Conservation (phyloP, 2,888 invertebrate species). For the Endomychus coccineus region DNA sequence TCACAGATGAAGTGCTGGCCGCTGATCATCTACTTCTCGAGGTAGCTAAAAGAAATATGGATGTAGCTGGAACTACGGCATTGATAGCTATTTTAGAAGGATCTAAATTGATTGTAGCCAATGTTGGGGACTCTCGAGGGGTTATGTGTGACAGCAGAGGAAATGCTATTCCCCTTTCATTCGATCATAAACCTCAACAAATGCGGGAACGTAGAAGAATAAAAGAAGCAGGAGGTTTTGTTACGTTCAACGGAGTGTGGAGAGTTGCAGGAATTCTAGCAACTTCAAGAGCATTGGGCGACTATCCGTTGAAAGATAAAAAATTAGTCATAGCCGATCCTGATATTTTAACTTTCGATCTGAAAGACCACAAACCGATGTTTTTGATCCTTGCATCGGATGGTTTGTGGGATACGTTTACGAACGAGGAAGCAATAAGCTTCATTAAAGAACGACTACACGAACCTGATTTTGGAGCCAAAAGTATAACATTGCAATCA, state of each 20-base stretch:
- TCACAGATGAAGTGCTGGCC: constrained; percentile 81
- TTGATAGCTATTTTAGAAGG: constrained; percentile 81
- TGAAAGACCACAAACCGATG: constrained; percentile 76
- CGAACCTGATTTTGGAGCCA: constrained; percentile 85
- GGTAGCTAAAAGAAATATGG: constrained; percentile 69
- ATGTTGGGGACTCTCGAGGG: constrained; percentile 94
- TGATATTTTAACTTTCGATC: constrained; percentile 85
- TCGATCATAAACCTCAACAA: constrained; percentile 96
- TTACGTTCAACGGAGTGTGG: constrained; percentile 95
- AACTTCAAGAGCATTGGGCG: constrained; percentile 89
- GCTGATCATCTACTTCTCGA: constrained; percentile 77
- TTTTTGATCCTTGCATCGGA: constrained; percentile 91
- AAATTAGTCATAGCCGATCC: constrained; percentile 93
- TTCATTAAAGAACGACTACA: constrained; percentile 79
- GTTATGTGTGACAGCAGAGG: constrained; percentile 91
- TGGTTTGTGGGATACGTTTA: constrained; percentile 94
- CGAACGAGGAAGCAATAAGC: constrained; percentile 88
- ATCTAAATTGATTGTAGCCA: constrained; percentile 79
- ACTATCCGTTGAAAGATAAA: constrained; percentile 90
- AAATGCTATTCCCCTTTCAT: constrained; percentile 84
- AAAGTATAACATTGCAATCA: constrained; percentile 83
- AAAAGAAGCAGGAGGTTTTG: constrained; percentile 90
- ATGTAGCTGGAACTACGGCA: constrained; percentile 85
- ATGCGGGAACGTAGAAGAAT: constrained; percentile 88
- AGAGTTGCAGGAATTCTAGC: constrained; percentile 91